Evolutionary conservation across 2,113 vertebrate genomes (phyloP), one percentile per base, ranked within the genome.

Genomic region (Labeo rohita): DNA sequence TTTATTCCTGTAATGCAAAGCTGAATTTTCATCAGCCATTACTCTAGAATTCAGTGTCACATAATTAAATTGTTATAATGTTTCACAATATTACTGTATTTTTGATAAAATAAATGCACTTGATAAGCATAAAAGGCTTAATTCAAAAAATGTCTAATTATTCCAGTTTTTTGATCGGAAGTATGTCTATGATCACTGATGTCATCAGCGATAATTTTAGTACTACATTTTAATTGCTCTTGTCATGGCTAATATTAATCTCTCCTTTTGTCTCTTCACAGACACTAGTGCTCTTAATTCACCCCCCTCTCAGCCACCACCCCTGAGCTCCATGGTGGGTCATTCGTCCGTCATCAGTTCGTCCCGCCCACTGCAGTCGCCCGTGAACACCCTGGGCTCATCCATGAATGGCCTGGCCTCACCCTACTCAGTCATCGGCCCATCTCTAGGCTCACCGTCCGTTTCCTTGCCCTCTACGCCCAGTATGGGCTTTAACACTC

Each of bases 331-430:
- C 87, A 94, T 95, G 93, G 90, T 94, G 84, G 94, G 94, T 83
- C 95, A 95, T 85, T 93, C 94, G 0, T 95, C 95, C 1, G 94
- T 95, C 88, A 95, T 95, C 91, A 95, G 95, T 89, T 92, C 91
- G 52, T 93, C 95, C 12, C 92, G 93, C 61, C 92, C 87, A 13
- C 86, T 94, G 47, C 90, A 86, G 8, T 94, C 94, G 59, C 89
- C 93, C 54, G 92, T 95, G 94, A 92, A 91, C 73, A 85, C 70
- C 23, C 74, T 95, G 88, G 92, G 92, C 39, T 94, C 94, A 0
- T 90, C 93, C 0, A 92, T 95, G 91, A 95, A 95, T 1, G 94
- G 95, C 77, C 88, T 96, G 88, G 90, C 93, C n/a, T 95, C 95
- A 0, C 93, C 95, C 8, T 96, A 95, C 89, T 93, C 94, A 0